Base-by-base conservation (phyloP, 2,888 invertebrate genomes). In the Antheraea assamensis region DNA sequence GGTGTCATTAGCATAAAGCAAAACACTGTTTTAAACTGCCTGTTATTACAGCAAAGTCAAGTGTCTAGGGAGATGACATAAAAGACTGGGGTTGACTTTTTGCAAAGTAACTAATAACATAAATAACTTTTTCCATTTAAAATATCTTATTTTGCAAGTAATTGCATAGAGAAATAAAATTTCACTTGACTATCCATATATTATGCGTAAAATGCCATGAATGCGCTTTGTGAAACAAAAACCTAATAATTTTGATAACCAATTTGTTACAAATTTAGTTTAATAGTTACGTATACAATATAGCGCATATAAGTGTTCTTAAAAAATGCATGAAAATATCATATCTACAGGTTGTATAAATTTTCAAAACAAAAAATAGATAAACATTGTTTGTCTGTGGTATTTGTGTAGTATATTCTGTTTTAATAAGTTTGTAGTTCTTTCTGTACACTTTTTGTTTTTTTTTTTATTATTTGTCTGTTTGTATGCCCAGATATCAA, bases 31-130 rank as follows among this genome's bases (percentile, higher is more conserved):
- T 31, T 19, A 70, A 73, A 52, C 66, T 52, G 30, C 21, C 70
- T 58, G 72, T 72, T 70, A n/a, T 70, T 30, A 21, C 58, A 42
- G n/a, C 58, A 73, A 73, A 70, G 24, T 35, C 58, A 58, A 58
- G 35, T 68, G 55, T 27, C 61, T 21, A 73, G 70, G 58, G 71
- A 35, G 24, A 19, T 24, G 27, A 27, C 70, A 74, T 75, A 55
- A 42, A 70, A 58, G 19, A 68, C 31, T 68, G 52, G 42, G 42
- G 52, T 52, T 66, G 19, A 31, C 49, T 49, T 55, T 66, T 35
- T 21, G 76, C 73, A 78, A 81, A 78, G 75, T 78, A 80, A 80
- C 80, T 81, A 82, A 75, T 75, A 75, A 71, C 61, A 73, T 74
- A 75, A 80, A 76, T 78, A 81, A 79, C 77, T 79, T 81, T 78